These are phyloP conservation scores for Choristoneura fumiferana DNA, from an alignment of 1,140 invertebrate genomes.

Conservation along the genomic window DNA sequence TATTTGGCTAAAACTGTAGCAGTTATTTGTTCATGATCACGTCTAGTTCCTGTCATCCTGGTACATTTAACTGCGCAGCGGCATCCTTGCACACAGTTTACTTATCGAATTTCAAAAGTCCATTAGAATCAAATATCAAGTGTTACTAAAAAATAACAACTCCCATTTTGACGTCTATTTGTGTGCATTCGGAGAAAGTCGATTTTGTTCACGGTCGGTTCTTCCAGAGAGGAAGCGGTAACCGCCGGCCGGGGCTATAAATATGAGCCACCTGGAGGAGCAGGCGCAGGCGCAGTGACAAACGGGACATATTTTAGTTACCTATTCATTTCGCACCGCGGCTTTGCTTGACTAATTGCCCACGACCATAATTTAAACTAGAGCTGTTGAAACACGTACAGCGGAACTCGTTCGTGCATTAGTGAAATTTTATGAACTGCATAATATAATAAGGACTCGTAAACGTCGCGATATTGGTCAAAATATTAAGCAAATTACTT, in stretches of 20 bases:
- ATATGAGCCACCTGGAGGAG: conserved; percentile 3
- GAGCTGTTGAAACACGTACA: background rate
- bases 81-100: background rate
- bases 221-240: background rate
- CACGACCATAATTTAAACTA: background rate
- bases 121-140: conserved; percentile 11
- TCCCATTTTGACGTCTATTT: conserved; percentile 5
- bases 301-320: background rate
- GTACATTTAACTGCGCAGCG: background rate
- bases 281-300: conserved; percentile 2
- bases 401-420: no score
- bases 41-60: background rate
- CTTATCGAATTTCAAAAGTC: conserved; percentile 6
- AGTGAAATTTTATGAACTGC: background rate
- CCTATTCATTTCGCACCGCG: background rate
- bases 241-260: background rate
- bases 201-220: no score
- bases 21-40: background rate
- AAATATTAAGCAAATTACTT: no score
- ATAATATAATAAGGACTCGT: background rate
- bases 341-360: background rate
- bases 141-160: background rate
- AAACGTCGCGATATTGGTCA: conserved; percentile 6
- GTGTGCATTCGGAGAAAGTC: background rate
- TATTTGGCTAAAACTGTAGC: background rate